These are phyloP conservation scores for Dryococelus australis DNA, from an alignment of 2,888 invertebrate species.

Conservation along the genomic window DNA sequence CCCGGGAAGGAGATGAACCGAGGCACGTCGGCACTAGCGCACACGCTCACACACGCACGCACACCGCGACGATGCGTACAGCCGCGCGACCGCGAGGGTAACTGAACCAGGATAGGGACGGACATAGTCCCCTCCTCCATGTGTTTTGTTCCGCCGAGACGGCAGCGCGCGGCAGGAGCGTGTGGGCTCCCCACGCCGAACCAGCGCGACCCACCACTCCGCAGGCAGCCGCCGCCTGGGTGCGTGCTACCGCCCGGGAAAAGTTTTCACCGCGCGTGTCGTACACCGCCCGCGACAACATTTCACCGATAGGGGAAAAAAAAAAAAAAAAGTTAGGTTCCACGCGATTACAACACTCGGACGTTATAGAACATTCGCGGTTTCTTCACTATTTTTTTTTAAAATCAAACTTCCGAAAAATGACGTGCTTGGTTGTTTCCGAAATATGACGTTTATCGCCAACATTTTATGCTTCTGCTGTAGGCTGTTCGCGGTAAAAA, in stretches of 20 bases:
- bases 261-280: background rate
- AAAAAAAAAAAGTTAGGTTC: too few species aligned
- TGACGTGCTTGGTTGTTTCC: too few species aligned
- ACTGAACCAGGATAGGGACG: background rate
- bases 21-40: background rate
- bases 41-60: background rate
- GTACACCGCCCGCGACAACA: background rate
- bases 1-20: background rate
- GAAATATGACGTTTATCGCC: too few species aligned
- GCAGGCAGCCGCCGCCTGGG: background rate
- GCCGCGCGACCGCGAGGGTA: background rate
- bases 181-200: background rate
- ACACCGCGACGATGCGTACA: too few species aligned
- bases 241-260: too few species aligned
- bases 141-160: background rate
- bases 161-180: background rate
- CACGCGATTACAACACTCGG: too few species aligned
- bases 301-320: background rate
- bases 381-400: too few species aligned
- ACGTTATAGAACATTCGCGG: too few species aligned
- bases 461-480: too few species aligned
- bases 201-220: background rate
- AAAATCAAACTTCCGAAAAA: too few species aligned
- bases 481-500: too few species aligned
- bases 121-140: background rate